phyloP scores from a whole-genome alignment of 1,140 invertebrate species.

The Drosophila azteca region DNA sequence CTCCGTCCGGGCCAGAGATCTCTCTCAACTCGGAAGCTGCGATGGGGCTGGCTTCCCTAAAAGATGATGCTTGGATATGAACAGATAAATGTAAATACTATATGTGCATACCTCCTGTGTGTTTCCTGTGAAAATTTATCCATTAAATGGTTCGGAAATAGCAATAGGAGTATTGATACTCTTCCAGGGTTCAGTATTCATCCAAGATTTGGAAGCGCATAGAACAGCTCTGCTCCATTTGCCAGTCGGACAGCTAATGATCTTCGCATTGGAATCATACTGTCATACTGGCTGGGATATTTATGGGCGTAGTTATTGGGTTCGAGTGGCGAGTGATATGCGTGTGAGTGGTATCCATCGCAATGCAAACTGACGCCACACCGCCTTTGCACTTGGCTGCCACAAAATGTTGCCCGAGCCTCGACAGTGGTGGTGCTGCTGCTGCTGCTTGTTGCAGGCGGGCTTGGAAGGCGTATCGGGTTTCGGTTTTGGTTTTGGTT shows the following conservation, averaged over 20 bases:
- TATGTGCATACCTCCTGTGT: background rate
- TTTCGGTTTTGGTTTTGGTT: constrained; percentile 76
- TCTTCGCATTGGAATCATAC: too few species aligned
- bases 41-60: too few species aligned
- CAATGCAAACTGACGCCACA: constrained; percentile 70
- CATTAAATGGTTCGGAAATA: too few species aligned
- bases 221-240: too few species aligned
- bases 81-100: background rate
- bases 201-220: too few species aligned
- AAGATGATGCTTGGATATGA: too few species aligned
- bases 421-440: constrained; percentile 25
- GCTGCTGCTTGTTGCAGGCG: constrained; percentile 14
- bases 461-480: constrained; percentile 77
- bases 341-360: constrained; percentile 75
- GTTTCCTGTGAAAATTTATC: background rate
- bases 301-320: constrained; percentile 42
- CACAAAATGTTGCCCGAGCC: constrained; percentile 57
- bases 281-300: background rate
- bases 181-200: too few species aligned
- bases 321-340: constrained; percentile 74
- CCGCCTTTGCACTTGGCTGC: constrained; percentile 73
- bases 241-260: too few species aligned
- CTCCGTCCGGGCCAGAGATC: too few species aligned
- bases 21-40: too few species aligned
- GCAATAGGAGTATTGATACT: too few species aligned